phyloP scores from a whole-genome alignment of 1,140 invertebrate genomes.

The Nephotettix cincticeps region DNA sequence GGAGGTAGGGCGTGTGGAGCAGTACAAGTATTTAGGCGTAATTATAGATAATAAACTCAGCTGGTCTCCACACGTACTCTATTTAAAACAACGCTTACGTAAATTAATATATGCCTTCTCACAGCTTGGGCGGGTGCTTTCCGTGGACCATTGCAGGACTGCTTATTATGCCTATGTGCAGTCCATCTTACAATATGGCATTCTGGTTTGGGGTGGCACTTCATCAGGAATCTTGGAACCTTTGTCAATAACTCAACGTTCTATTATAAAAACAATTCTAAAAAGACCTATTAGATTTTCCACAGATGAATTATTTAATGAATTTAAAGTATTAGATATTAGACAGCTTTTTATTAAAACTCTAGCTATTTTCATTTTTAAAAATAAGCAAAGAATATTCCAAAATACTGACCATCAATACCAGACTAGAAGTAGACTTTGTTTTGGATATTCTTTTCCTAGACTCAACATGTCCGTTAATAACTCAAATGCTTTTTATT shows the following conservation, averaged over 20 bases:
- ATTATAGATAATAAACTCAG: background rate
- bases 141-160: too few relatives aligned
- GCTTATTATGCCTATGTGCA: too few relatives aligned
- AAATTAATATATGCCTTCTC: too few relatives aligned
- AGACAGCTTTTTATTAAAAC: too few relatives aligned
- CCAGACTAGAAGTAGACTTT: background rate
- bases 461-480: background rate
- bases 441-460: background rate
- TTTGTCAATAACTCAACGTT: background rate
- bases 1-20: background rate
- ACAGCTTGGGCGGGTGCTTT: too few relatives aligned
- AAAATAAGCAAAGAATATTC: background rate
- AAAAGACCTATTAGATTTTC: background rate
- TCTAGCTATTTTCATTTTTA: background rate
- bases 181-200: too few relatives aligned
- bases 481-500: background rate
- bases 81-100: too few relatives aligned
- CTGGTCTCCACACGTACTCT: background rate
- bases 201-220: too few relatives aligned
- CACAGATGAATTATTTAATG: background rate
- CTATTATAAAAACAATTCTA: too few relatives aligned
- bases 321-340: background rate
- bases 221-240: too few relatives aligned
- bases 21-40: background rate
- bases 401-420: background rate